phyloP scores from a whole-genome alignment of 2,113 vertebrate species.

The human region GRCh38 chr11:78701501-78702000 shows the following conservation, averaged over 20 bases:
- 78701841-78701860: slow-evolving; percentile 97
- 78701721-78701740: slow-evolving; percentile 94
- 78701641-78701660: slow-evolving; percentile 98
- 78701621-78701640: slow-evolving; percentile 92
- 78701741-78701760: slow-evolving; percentile 94
- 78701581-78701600: slow-evolving; percentile 97
- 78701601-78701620: slow-evolving; percentile 95
- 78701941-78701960: slow-evolving; percentile 95
- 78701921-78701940: slow-evolving; percentile 95
- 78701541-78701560: slow-evolving; percentile 98
- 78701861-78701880: slow-evolving; percentile 96
- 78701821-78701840: slow-evolving; percentile 96
- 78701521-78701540: slow-evolving; percentile 99
- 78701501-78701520: slow-evolving; percentile 61
- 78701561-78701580: slow-evolving; percentile 94
- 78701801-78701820: slow-evolving; percentile 96
- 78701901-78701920: slow-evolving; percentile 96
- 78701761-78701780: slow-evolving; percentile 92
- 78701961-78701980: slow-evolving; percentile 96
- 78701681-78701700: slow-evolving; percentile 96
- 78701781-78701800: slow-evolving; percentile 98
- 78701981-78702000: slow-evolving; percentile 93
- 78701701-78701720: slow-evolving; percentile 92
- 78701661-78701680: slow-evolving; percentile 96
- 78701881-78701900: slow-evolving; percentile 95